Evolutionary conservation across 2,113 vertebrate species (phyloP), one percentile per base, ranked within the genome.

Genomic region (Suncus etruscus): DNA sequence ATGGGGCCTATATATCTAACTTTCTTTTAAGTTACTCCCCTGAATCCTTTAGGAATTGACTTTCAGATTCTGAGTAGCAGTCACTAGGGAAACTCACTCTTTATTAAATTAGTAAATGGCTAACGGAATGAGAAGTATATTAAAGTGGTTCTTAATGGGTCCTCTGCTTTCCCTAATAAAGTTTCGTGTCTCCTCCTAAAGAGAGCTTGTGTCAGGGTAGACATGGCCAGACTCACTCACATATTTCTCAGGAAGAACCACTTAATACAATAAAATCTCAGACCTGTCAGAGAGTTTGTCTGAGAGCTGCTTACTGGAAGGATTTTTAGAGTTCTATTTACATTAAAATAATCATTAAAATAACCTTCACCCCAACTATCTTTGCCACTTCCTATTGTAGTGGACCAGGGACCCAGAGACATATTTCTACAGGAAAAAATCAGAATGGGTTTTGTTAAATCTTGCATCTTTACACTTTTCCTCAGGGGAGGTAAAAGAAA

Each of bases 31-130:
- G 25, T 29, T 66, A 12, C 58, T 89, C 78, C 61, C 11, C 72
- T 24, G 72, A 91, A 11, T 10, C 32, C 45, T 88, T 92, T 47
- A 91, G 80, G 70, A 94, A 86, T 6, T 87, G 86, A 92, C 91
- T 90, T 87, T 94, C 88, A 45, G n/a, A 91, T 89, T 74, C 95
- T 78, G 54, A 88, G 47, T 48, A 75, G 32, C 79, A 48, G 88
- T 32, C 91, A 72, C 50, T 2, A 2, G 66, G 80, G 74, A 79
- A 90, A 91, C 69, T 77, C 77, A 80, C 65, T 51, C 78, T 58
- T 94, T 94, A 96, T 96, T 95, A 94, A 95, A 93, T 97, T 96
- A 97, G 79, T 69, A 93, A 94, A 93, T 70, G 93, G 92, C 90
- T 90, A 78, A 54, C n/a, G 4, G 25, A 94, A 93, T 91, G 91